phyloP scores from a whole-genome alignment of 1,140 invertebrate species.

The Heliconius congener region DNA sequence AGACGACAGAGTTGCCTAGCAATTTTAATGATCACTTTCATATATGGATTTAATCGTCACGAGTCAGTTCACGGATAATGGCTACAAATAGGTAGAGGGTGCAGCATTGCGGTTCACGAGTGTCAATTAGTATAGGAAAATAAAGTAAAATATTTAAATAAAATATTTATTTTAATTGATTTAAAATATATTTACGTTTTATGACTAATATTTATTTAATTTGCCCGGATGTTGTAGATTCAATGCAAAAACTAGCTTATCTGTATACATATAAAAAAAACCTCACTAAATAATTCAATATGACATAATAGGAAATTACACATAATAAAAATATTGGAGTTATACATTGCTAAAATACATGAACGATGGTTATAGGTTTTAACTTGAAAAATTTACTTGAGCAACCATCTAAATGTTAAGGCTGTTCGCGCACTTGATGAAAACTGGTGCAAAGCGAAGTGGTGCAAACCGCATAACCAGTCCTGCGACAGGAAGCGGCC shows the following conservation, averaged over 20 bases:
- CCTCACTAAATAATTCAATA: neutral
- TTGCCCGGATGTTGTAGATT: neutral
- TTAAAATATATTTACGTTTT: neutral
- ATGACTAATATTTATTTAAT: neutral
- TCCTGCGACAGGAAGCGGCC: constrained; percentile 77
- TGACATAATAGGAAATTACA: neutral
- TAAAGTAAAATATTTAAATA: constrained; percentile 31
- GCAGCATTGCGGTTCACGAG: constrained; percentile 28
- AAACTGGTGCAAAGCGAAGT: constrained; percentile 77
- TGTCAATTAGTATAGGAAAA: constrained; percentile 37
- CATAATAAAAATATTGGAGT: neutral
- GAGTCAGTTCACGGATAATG: constrained; percentile 39
- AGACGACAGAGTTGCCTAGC: constrained; percentile 28
- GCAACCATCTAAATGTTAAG: constrained; percentile 64
- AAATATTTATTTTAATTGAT: constrained; percentile 31
- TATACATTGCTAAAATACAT: neutral
- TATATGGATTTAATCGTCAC: constrained; percentile 34
- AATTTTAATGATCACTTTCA: constrained; percentile 42
- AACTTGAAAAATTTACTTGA: constrained; percentile 48
- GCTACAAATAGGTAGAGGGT: constrained; percentile 30
- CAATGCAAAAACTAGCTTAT: too few species aligned
- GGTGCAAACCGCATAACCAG: constrained; percentile 77
- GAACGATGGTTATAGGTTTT: constrained; percentile 20
- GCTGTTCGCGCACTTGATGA: constrained; percentile 65
- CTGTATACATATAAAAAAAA: neutral